Evolutionary conservation across 2,113 vertebrate species (phyloP), one percentile per base, ranked within the genome.

Genomic region (Cranoglanis bouderius): DNA sequence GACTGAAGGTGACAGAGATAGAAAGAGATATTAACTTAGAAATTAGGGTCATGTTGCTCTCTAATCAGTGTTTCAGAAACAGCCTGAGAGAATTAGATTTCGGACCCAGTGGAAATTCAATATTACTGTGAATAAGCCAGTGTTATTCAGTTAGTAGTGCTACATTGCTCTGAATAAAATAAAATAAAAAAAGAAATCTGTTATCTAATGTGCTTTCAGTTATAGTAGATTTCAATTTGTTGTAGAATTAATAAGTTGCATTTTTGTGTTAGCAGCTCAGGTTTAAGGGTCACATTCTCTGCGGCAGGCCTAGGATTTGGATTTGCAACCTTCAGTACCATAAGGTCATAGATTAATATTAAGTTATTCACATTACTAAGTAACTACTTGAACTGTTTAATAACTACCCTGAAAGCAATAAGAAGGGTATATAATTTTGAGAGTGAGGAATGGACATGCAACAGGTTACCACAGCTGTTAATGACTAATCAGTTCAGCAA

Each of bases 21-120:
- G 40, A 49, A 40, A 14, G 38, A 65, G 57, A 87, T 61, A 81
- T 51, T 35, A 61, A 35, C 57, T 46, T 59, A 32, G 49, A 59
- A 86, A 86, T 86, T 12, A 87, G 57, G 85, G 74, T 63, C 57
- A 87, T 43, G 74, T 24, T 24, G 38, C n/a, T 78, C 29, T 63
- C 72, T 61, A 63, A 87, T 87, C 85, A 29, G 84, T 35, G 49
- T 46, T 86, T 61, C 72, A 59, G 53, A 59, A 86, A 40, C 43
- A 21, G 32, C 32, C 35, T 9, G 49, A 55, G 38, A 55, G 38
- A 80, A 87, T 87, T 38, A 16, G 29, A 82, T 82, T 81, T 59
- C 35, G 5, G 53, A 75, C 40, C 7, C 43, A 35, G 63, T 51
- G 46, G 19, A 61, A 61, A 61, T 32, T 21, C 5, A 46, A 32